Base-by-base conservation (phyloP, 1,140 invertebrate genomes). In the Eciton burchellii region DNA sequence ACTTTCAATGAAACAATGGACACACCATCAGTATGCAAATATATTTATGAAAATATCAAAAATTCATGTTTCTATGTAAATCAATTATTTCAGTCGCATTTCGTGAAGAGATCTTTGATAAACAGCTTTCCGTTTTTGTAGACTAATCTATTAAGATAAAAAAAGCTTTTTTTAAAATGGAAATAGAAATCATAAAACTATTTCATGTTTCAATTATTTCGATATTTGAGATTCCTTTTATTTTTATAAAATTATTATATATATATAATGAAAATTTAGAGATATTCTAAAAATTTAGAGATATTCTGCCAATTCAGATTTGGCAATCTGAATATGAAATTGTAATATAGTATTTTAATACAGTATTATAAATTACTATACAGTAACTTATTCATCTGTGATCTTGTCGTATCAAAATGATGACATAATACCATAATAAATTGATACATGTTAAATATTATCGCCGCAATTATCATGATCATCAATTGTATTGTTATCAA, bases 11-110 rank as follows among this genome's bases (percentile, higher is more conserved):
- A 16, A 21, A 49, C 14, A 63, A 24, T 43, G 65, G 41, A 45
- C 24, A 62, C 52, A 49, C 52, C 74, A 70, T 11, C 49, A n/a
- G 21, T 57, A 79, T 12, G 49, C 21, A 79, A 68, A 56, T 79
- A 29, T 56, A 68, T 79, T 35, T 35, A 35, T n/a, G n/a, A n/a
- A 62, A 29, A 54, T 56, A 43, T 77, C 41, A 47, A 63, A 26
- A 21, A 76, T 3, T 12, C n/a, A 35, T 68, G 45, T 65, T 41
- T 9, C 12, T 68, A 79, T 29, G 43, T n/a, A 57, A 79, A 79
- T 14, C 21, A 79, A 70, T 70, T 5, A 12, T 52, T 79, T 56
- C 49, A 21, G 65, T 56, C 24, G 21, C 68, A 11, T 16, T 54
- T 56, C n/a, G 21, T 54, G 49, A 45, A 35, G 26, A 8, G 14